phyloP scores from a whole-genome alignment of 2,888 invertebrate genomes.

The Ochlodes sylvanus region DNA sequence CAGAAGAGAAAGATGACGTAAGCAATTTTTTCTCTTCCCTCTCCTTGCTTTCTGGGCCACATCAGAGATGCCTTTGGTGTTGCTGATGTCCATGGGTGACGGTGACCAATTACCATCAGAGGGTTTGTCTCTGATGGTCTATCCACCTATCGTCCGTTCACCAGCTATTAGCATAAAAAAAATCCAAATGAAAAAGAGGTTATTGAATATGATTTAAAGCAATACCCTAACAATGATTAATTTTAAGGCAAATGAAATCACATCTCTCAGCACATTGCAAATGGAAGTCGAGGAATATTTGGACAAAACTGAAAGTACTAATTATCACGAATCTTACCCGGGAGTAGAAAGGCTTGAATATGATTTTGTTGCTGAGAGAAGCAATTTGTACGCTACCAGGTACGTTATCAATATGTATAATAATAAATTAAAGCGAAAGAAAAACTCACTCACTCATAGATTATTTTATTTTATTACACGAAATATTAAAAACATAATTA shows the following conservation, averaged over 20 bases:
- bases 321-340: slow-evolving; percentile 58
- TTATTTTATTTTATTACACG: too few relatives aligned
- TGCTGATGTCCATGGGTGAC: too few relatives aligned
- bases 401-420: slow-evolving; percentile 43
- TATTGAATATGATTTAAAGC: neutral
- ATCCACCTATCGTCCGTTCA: too few relatives aligned
- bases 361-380: slow-evolving; percentile 61
- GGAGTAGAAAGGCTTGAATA: slow-evolving; percentile 59
- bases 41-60: too few relatives aligned
- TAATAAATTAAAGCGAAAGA: too few relatives aligned
- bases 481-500: too few relatives aligned
- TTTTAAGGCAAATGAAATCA: slow-evolving; percentile 45
- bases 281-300: slow-evolving; percentile 52
- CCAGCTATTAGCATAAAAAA: too few relatives aligned
- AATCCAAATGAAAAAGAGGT: neutral
- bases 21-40: too few relatives aligned
- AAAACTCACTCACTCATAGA: too few relatives aligned
- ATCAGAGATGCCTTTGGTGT: too few relatives aligned
- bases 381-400: slow-evolving; percentile 59
- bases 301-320: slow-evolving; percentile 44
- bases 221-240: neutral
- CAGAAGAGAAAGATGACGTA: neutral
- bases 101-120: too few relatives aligned
- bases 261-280: slow-evolving; percentile 49
- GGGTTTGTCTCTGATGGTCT: too few relatives aligned